Base-by-base conservation (phyloP, 1,140 invertebrate genomes). In the Listronotus bonariensis region DNA sequence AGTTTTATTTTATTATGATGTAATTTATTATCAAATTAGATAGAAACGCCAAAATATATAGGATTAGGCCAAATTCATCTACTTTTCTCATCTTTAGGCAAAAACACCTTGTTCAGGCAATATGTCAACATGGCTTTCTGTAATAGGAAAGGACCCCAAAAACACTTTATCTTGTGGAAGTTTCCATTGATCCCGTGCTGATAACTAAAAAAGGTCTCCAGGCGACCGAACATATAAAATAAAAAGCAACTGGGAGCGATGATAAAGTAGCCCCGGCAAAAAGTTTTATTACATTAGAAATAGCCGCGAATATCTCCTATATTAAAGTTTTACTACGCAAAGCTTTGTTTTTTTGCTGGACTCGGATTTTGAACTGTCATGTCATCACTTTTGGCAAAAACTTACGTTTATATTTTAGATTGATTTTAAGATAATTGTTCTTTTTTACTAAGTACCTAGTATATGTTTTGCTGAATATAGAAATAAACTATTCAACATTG, bases 41-140 rank as follows among this genome's bases (percentile, higher is more conserved):
- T 7, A 12, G 11, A 36, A 9, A 45, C n/a, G 6, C 8, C 9
- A 8, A 45, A 45, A 45, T 45, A 17, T 45, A 17, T 45, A 9
- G 14, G 17, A 18, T 18, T 17, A n/a, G n/a, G 26, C 3, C 49
- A 52, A 57, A 42, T 57, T 57, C n/a, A 43, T 36, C 31, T 42
- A 34, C n/a, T 45, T 26, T 34, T 42, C 41, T 52, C 18, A 32
- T 57, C 15, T 57, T 12, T 17, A 41, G 15, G 41, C 17, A 43
- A 43, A 36, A 57, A n/a, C 18, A 53, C 31, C 45, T 52, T 52
- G 48, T 61, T 52, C 17, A 38, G 26, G 38, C 48, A 61, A 61
- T 61, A 61, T 61, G 58, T 61, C 46, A 52, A 46, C 34, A 52
- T 48, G 32, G 17, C 38, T 62, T 53, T 62, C 53, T 62, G 49